phyloP scores from a whole-genome alignment of 1,140 invertebrate genomes.

The Apis laboriosa region DNA sequence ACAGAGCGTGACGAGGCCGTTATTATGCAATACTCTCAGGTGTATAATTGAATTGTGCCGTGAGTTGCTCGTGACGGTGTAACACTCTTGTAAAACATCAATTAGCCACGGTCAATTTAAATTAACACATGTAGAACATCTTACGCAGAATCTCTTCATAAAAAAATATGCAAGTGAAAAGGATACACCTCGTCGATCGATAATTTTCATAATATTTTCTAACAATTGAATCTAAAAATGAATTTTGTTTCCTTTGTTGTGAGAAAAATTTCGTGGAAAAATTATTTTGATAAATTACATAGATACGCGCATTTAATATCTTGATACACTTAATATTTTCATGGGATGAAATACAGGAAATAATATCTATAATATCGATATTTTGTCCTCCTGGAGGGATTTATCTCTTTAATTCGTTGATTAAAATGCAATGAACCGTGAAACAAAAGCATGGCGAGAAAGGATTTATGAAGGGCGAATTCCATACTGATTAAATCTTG shows the following conservation, averaged over 20 bases:
- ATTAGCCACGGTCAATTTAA: constrained; percentile 42
- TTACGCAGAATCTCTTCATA: not conserved
- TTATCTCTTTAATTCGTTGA: constrained; percentile 8
- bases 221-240: no score
- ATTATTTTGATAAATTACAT: not conserved
- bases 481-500: not conserved
- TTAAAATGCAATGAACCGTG: constrained; percentile 10
- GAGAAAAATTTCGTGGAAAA: not conserved
- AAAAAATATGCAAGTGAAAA: not conserved
- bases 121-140: not conserved
- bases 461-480: not conserved
- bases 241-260: no score
- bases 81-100: constrained; percentile 31
- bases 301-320: not conserved
- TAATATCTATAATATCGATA: not conserved
- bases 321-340: not conserved
- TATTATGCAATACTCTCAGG: constrained; percentile 36
- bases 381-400: not conserved
- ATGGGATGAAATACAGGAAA: not conserved
- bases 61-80: not conserved
- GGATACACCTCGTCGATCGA: not conserved
- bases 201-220: no score
- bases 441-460: not conserved
- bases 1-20: not conserved
- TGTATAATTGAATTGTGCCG: constrained; percentile 47